Base-by-base conservation (phyloP, 2,113 vertebrate species). In the Ploceus nigricollis region DNA sequence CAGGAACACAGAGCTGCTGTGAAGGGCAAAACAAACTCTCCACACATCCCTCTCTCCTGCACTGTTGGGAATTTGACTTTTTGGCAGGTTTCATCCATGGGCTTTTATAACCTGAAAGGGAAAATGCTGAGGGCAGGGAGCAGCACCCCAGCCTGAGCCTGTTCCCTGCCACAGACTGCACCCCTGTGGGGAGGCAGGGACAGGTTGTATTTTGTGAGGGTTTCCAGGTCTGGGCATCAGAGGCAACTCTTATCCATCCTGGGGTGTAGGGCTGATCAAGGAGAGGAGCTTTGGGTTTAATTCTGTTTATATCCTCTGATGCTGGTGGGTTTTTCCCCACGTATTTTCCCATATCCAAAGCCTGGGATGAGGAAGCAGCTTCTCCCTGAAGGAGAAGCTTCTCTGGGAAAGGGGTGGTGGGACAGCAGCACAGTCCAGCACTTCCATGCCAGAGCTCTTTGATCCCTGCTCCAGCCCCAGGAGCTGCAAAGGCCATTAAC, bases 401-500 rank as follows among this genome's bases (percentile, higher is more conserved):
- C 72, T 68, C 69, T 2, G 13, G 85, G 66, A 64, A 71, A 37
- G 42, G 63, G 77, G 15, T 14, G 71, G 25, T 13, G 16, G 61
- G 92, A 63, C 28, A 39, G 81, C 54, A 81, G 88, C 16, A 16
- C 3, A 8, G n/a, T 56, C 78, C 82, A 82, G 64, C 8, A 5
- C 69, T 93, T 64, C 56, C 58, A 10, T 2, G 19, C 63, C 39
- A 24, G 69, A 86, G 56, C 69, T 71, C 3, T 76, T 56, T 91
- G 87, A 87, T 70, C 82, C 77, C 66, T 18, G 54, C 81, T 97
- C 90, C 97, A 97, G 93, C 94, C 90, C 96, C 82, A 90, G 96
- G 82, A 87, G 66, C 92, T 94, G 97, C 94, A 95, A 93, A 96
- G 92, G 86, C 95, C 94, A 81, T 93, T 94, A 86, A 31, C 94